Evolutionary conservation across 2,888 invertebrate species (phyloP), one percentile per base, ranked within the genome.

Genomic region (Diadegma fenestrale): DNA sequence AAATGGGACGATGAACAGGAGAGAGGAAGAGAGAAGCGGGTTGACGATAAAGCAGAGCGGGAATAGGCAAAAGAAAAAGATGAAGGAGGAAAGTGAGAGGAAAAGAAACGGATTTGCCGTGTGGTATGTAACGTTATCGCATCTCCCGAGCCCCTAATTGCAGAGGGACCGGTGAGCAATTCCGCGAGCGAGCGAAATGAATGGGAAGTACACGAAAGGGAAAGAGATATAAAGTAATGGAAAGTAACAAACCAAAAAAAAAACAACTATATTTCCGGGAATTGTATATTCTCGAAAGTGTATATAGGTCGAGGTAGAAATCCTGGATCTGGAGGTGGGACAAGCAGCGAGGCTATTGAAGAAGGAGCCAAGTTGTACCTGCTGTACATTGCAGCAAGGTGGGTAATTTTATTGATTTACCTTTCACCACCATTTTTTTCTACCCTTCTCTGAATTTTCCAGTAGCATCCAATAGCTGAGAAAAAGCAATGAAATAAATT

Each of bases 61-160:
- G 4, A 66, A 48, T 43, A 68, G 41, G 72, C 19, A 61, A 7
- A 6, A 63, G 68, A 69, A 51, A 80, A 51, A 80, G 68, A 68
- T 5, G 19, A 63, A 54, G 22, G 30, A 17, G 48, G 66, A 37
- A 43, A 48, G 26, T n/a, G 45, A 37, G 41, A 73, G 61, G 61
- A 10, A 43, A 51, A 54, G n/a, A n/a, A 64, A 41, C 19, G 54
- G 64, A 66, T 64, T n/a, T n/a, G 33, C 51, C 43, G 63, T 54
- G 76, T 33, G 63, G 58, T n/a, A 76, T 22, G 84, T 73, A 61
- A 80, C 80, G 84, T 85, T 85, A 85, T 85, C 84, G 84, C 81
- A 66, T 85, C 84, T 85, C 80, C 80, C 72, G 84, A 72, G 73
- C 72, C 77, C 77, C 81, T 85, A 85, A 85, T 85, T 81, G 84